phyloP scores from a whole-genome alignment of 2,113 vertebrate genomes.

The Candoia aspera region DNA sequence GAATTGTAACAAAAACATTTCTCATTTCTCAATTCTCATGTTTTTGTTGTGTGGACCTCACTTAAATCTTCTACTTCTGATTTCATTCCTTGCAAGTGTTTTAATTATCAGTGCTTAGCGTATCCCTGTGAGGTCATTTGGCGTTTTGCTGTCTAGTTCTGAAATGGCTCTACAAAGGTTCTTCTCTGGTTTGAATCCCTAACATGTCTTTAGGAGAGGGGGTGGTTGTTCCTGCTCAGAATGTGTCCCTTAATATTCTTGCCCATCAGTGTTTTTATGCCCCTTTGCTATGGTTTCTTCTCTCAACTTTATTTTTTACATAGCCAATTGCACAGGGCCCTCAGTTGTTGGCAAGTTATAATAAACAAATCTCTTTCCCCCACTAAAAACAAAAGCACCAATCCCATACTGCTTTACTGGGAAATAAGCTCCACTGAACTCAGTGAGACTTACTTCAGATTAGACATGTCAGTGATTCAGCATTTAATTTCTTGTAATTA shows the following conservation, averaged over 20 bases:
- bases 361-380: not conserved
- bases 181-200: not conserved
- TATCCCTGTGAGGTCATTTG: not conserved
- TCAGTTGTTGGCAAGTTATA: not conserved
- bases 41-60: not conserved
- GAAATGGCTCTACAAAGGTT: not conserved
- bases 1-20: not conserved
- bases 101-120: not conserved
- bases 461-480: not conserved
- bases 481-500: not conserved
- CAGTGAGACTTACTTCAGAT: not conserved
- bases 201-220: not conserved
- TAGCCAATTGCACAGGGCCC: not conserved
- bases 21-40: not conserved
- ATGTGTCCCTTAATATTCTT: not conserved
- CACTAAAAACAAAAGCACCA: not conserved
- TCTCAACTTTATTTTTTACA: not conserved
- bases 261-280: not conserved
- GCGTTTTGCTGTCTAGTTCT: not conserved
- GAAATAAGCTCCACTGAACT: not conserved
- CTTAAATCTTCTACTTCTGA: not conserved
- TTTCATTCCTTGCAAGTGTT: not conserved
- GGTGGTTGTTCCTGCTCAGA: not conserved
- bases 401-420: not conserved
- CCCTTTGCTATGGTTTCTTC: too few relatives aligned